Evolutionary conservation across 2,113 vertebrate species (phyloP).

Genomic region (Protobothrops flavoviridis): DNA sequence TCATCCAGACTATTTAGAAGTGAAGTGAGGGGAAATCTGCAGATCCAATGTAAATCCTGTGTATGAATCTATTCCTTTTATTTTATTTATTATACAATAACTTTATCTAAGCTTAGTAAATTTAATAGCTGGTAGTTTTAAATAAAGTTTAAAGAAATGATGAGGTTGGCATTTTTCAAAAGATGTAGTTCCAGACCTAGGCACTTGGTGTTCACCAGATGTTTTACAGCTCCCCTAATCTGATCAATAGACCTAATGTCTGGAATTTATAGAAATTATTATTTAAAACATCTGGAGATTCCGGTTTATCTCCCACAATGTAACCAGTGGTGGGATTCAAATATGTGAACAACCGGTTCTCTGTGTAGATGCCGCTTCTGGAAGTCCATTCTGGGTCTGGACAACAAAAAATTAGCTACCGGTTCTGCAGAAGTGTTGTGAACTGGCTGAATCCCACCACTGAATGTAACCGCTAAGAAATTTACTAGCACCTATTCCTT

Average conservation of each 20-base stretch:
- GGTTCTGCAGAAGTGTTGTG: no score
- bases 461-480: background rate
- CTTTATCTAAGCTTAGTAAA: background rate
- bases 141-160: background rate
- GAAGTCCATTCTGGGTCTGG: no score
- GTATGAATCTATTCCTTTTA: background rate
- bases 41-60: background rate
- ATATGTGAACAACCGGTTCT: no score
- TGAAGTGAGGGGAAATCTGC: background rate
- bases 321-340: background rate
- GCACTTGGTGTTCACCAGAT: background rate
- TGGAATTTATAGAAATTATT: background rate
- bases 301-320: background rate
- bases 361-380: no score
- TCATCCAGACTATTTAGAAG: background rate
- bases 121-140: background rate
- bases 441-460: no score
- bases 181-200: background rate
- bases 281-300: background rate
- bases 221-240: background rate
- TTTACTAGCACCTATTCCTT: background rate
- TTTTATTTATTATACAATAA: background rate
- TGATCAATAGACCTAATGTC: background rate
- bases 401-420: no score
- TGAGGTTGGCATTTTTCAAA: background rate